phyloP scores from a whole-genome alignment of 1,140 invertebrate genomes.

The Macrocentrus cingulum region DNA sequence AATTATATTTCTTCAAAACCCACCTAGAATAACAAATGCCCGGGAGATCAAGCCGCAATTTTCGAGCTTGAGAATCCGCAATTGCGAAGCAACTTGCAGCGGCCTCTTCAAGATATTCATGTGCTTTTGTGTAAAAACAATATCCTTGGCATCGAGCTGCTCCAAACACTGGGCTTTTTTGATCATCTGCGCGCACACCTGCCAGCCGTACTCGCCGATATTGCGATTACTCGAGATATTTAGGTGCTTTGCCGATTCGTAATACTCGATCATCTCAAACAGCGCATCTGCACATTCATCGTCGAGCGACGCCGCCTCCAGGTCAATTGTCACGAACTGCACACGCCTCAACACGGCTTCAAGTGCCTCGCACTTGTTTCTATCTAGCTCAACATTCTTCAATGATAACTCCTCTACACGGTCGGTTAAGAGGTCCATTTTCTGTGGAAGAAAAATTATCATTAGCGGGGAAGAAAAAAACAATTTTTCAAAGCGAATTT shows the following conservation, averaged over 20 bases:
- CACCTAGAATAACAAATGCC: conserved; percentile 69
- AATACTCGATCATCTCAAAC: conserved; percentile 92
- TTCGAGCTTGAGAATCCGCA: conserved; percentile 74
- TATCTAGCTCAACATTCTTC: conserved; percentile 60
- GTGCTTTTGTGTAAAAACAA: conserved; percentile 68
- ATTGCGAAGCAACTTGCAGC: conserved; percentile 66
- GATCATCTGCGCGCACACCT: conserved; percentile 76
- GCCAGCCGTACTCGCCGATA: conserved; percentile 78
- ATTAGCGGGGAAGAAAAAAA: conserved; percentile 65
- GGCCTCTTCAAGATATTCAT: conserved; percentile 72
- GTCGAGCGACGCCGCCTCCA: conserved; percentile 69
- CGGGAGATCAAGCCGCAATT: conserved; percentile 70
- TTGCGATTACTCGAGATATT: conserved; percentile 76
- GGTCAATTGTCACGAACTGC: conserved; percentile 70
- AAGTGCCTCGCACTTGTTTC: conserved; percentile 68
- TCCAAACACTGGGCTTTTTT: conserved; percentile 76
- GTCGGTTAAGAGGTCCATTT: conserved; percentile 39
- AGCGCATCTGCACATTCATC: conserved; percentile 72
- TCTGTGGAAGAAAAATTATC: conserved; percentile 71
- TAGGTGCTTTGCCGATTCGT: conserved; percentile 77
- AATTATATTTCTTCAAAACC: conserved; percentile 33
- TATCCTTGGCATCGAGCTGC: conserved; percentile 69
- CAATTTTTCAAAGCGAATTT: no score
- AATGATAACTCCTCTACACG: conserved; percentile 60
- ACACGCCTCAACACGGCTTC: conserved; percentile 78